Evolutionary conservation across 2,888 invertebrate species (phyloP), one percentile per base, ranked within the genome.

Genomic region (Ophraella communa): DNA sequence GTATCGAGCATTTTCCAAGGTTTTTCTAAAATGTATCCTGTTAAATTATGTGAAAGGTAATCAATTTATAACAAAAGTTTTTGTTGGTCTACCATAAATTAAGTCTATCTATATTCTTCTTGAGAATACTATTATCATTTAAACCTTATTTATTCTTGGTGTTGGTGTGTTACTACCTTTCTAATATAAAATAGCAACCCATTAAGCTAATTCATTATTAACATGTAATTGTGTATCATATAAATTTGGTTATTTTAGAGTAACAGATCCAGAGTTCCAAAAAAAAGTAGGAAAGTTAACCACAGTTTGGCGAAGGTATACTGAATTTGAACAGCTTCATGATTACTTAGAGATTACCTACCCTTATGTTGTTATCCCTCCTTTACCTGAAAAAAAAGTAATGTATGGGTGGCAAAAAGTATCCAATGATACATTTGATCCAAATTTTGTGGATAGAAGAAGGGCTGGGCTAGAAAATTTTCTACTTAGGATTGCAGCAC

Each of bases 391-490:
- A 74, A 94, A 94, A 79, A 84, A 88, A 77, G 89, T 87, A 67
- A 84, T 89, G 73, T 92, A 87, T 81, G 91, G 91, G 2, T 93
- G 93, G 92, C 89, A 91, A 70, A 92, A 92, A 79, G 84, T 87
- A 35, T 85, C 88, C 2, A 89, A 89, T 1, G 93, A 94, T 78
- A 91, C 91, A 11, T 91, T 92, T 72, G 93, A 93, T 80, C 91
- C 93, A 0, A 93, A 92, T 78, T 94, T 94, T 79, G 88, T 94
- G 30, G 93, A 94, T 79, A 85, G 93, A n/a, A 84, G 94, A 66
- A 84, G 93, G 68, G 91, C 91, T 2, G 92, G 92, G 0, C 84
- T 94, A 1, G 93, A 94, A 86, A 93, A 91, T 79, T 93, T 92
- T 73, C 80, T 94, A 21, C 81, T 92, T 49, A 84, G 93, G 52